These are phyloP conservation scores for Corythornis cristatus DNA, from an alignment of 2,113 vertebrate genomes.

Conservation along the genomic window DNA sequence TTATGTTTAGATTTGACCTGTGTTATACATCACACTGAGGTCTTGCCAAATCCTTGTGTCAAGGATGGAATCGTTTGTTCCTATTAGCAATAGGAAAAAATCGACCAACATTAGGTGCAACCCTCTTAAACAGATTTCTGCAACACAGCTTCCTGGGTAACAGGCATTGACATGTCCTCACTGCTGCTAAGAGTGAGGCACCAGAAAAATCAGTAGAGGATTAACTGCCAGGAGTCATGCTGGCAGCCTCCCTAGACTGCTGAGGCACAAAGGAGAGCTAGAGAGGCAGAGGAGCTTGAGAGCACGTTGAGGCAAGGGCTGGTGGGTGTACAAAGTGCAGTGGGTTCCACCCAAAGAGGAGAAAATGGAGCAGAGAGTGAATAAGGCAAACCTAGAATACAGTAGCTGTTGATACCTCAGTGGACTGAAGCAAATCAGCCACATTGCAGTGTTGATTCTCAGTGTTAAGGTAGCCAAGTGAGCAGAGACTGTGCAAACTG, in stretches of 20 bases:
- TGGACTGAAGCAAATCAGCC: background rate
- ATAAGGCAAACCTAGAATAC: background rate
- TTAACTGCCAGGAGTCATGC: background rate
- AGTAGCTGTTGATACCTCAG: background rate
- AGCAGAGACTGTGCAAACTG: background rate
- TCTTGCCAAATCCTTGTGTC: background rate
- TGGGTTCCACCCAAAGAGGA: background rate
- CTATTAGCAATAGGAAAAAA: background rate
- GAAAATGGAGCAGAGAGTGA: background rate
- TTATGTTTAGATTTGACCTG: background rate
- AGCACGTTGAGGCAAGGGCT: conserved; percentile 25
- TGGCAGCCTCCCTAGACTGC: background rate
- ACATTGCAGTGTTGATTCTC: background rate
- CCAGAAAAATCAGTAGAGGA: background rate
- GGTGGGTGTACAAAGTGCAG: background rate
- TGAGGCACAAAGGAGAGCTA: background rate
- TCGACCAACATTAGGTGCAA: background rate
- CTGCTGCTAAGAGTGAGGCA: background rate
- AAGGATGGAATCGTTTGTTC: background rate
- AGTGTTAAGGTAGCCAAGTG: background rate
- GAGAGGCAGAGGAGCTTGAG: background rate
- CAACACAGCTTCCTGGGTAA: background rate
- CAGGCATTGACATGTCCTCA: conserved; percentile 5
- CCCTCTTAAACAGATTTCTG: background rate
- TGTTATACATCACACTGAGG: background rate